Percentiles rank a stretch among this genome's conserved stretches.
Evolutionary conservation across 2,888 invertebrate species (phyloP).

Genomic region (Baccha elongata): DNA sequence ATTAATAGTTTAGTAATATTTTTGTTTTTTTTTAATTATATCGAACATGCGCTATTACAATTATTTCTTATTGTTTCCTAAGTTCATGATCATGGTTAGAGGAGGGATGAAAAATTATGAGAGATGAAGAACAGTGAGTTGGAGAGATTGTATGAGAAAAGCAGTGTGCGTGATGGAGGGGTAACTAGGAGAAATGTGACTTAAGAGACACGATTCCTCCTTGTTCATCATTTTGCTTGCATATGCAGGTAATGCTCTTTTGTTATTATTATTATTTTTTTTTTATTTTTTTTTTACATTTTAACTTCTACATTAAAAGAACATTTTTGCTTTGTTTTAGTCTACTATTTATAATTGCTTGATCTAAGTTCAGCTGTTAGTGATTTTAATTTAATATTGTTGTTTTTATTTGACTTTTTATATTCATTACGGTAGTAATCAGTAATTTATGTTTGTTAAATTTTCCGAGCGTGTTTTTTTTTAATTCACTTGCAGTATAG

Average conservation of each 20-base stretch:
- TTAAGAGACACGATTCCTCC: constrained; percentile 61
- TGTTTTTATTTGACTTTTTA: constrained; percentile 69
- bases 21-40: constrained; percentile 60
- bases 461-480: constrained; percentile 67
- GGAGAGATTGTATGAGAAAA: constrained; percentile 68
- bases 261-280: constrained; percentile 73
- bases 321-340: constrained; percentile 73
- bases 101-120: constrained; percentile 53
- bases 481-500: constrained; percentile 70
- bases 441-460: constrained; percentile 65
- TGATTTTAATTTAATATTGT: constrained; percentile 73
- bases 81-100: constrained; percentile 65
- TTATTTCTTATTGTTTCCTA: constrained; percentile 73
- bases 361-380: constrained; percentile 74
- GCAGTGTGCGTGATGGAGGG: constrained; percentile 73
- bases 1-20: constrained; percentile 72
- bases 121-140: constrained; percentile 62
- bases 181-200: constrained; percentile 55
- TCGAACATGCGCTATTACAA: constrained; percentile 73
- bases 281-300: constrained; percentile 40
- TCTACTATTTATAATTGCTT: constrained; percentile 73
- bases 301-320: constrained; percentile 74
- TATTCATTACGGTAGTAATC: constrained; percentile 68
- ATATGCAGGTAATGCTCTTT: constrained; percentile 73
- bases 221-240: constrained; percentile 68